These are phyloP conservation scores for Melipona beecheii DNA, from an alignment of 2,888 invertebrate genomes.

Conservation along the genomic window DNA sequence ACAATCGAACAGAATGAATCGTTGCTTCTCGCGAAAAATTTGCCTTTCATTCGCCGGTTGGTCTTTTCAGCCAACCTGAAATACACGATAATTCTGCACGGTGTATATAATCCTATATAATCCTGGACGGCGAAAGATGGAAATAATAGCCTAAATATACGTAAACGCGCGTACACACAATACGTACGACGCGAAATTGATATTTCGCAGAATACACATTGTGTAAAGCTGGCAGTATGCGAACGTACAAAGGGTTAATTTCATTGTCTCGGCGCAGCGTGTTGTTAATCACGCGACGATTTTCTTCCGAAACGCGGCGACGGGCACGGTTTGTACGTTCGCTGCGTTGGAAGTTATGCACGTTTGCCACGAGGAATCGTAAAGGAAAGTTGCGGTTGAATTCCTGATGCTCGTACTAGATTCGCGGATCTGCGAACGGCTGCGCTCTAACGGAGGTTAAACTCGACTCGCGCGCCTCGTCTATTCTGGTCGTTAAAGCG, in stretches of 20 bases:
- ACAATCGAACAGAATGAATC: too few species aligned
- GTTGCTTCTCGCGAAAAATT: too few species aligned
- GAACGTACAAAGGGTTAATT: neutral
- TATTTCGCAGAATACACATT: neutral
- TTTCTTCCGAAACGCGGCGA: neutral
- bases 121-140: neutral
- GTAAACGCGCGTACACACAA: neutral
- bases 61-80: too few species aligned
- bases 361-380: neutral
- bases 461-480: conserved; percentile 13
- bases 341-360: neutral
- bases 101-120: neutral
- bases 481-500: conserved; percentile 21
- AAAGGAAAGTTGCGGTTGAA: conserved; percentile 26
- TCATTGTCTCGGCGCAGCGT: neutral
- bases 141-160: neutral
- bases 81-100: too few species aligned
- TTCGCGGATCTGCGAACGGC: conserved; percentile 12
- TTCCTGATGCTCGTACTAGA: conserved; percentile 13
- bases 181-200: neutral
- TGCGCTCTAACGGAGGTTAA: conserved; percentile 28
- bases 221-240: neutral
- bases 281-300: neutral
- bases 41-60: too few species aligned
- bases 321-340: neutral